Conservation (phyloP, 2,113 vertebrate genomes). For the Suricata suricatta region DNA sequence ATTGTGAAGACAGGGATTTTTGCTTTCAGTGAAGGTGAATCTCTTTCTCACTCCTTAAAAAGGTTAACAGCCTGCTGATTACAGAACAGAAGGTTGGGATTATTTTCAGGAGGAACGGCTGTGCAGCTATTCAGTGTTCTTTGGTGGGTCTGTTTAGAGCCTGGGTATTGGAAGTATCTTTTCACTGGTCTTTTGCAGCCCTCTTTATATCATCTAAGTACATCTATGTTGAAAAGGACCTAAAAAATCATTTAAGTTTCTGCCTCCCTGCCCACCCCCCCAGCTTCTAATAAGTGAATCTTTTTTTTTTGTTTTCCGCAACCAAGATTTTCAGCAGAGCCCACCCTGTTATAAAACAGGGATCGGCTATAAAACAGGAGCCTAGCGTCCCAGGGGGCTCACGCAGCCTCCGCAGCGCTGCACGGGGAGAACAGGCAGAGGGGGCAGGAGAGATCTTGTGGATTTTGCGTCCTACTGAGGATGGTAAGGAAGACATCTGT, state of each 20-base stretch:
- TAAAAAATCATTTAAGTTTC: slow-evolving; percentile 4
- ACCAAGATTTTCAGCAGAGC: not conserved
- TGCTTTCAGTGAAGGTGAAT: slow-evolving; percentile 29
- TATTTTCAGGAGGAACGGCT: slow-evolving; percentile 17
- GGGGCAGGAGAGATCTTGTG: not conserved
- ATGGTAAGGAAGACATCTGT: not conserved
- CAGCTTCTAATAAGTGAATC: not conserved
- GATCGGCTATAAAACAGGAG: not conserved
- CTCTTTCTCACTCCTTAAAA: not conserved
- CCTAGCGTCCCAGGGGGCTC: accelerated
- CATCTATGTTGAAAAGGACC: not conserved
- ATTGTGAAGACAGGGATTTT: slow-evolving; percentile 9
- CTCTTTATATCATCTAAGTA: slow-evolving; percentile 30
- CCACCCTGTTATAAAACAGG: not conserved
- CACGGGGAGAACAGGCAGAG: not conserved
- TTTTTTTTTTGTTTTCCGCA: not conserved
- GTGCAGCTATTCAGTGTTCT: not conserved
- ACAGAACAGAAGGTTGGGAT: slow-evolving; percentile 33
- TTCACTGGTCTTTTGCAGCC: slow-evolving; percentile 24
- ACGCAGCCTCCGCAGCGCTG: not conserved
- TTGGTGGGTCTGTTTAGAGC: not conserved
- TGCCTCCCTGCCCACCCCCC: not conserved
- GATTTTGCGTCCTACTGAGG: not conserved
- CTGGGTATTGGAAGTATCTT: not conserved
- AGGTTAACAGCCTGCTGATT: not conserved